Base-by-base conservation (phyloP, 2,797 vertebrate genomes). In the Lycodopsis pacificus region DNA sequence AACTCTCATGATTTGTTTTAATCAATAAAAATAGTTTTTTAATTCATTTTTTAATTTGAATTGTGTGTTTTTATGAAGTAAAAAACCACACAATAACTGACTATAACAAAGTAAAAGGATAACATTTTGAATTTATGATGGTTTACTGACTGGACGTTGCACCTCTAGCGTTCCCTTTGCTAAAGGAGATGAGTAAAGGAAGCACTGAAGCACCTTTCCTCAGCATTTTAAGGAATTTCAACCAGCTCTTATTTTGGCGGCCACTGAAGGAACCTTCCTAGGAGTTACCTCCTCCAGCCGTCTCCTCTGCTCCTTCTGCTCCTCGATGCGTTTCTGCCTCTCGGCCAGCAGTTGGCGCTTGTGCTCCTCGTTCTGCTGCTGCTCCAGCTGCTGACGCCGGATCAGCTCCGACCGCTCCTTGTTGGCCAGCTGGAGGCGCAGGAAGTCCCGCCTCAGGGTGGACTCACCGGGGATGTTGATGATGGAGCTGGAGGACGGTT, bases 311-410 rank as follows among this genome's bases (percentile, higher is more conserved):
- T 99, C 98, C 81, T 99, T 99, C 95, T 99, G 98, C 93, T 99
- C 98, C 93, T 99, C 98, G 0, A 99, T 99, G 77, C 98, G 96
- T 79, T 99, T 99, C 95, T 99, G 98, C 73, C 98, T 92, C 92
- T 99, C 98, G 0, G 98, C 98, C 96, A 99, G 92, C 30, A 99
- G 94, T 76, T 99, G 97, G 71, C 98, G 93, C 91, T 99, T 99
- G 94, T 99, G 98, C 63, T 99, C 98, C 89, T 99, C 98, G 0
- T 99, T 99, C 94, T 99, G 98, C 93, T 99, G 98, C 95, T 99
- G 98, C 90, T 99, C 98, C 88, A 98, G 95, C 94, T 99, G 98
- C 91, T 99, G 97, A 20, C 98, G 89, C 14, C 97, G 94, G 86
- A 99, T 95, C 0, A 98, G 97, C 93, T 99, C 98, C 0, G 98